Evolutionary conservation across 1,140 invertebrate species (phyloP), one percentile per base, ranked within the genome.

Genomic region (Stegodyphus dumicola): DNA sequence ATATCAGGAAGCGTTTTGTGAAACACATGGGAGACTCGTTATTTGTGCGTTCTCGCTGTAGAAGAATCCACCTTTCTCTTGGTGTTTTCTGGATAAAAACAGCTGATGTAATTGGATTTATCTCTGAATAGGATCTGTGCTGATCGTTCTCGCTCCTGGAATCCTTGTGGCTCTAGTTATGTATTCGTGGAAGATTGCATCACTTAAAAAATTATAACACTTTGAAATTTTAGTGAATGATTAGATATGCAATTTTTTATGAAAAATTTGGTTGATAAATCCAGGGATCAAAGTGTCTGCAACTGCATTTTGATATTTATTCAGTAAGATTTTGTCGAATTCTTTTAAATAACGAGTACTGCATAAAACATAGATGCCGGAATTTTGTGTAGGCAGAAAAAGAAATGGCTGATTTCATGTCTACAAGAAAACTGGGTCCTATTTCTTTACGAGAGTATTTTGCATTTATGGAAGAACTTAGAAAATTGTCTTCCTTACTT

Each of bases 381-480:
- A 69, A 10, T 71, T 48, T 51, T 71, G 10, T 71, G 48, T 71
- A 53, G 60, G 9, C 48, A 33, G 33, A 33, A 33, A 33, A 3
- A 33, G 33, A 33, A 33, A 80, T 80, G 78, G 78, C 78, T 15
- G 78, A 80, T 60, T 80, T 80, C 53, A 71, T 56, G 67, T 80
- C 78, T 13, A 71, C 65, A 2, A 70, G 78, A 73, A 80, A 69
- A 71, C 53, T 80, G 2, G 78, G 78, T 10, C 69, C 67, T 13
- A 51, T 80, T 15, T 53, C 78, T 17, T 71, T 80, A 11, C 70
- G 71, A 64, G 78, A 80, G n/a, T 80, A 80, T 64, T 80, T 80
- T 80, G 53, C 78, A n/a, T 69, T 80, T n/a, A 17, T 80, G 11
- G 78, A 80, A 51, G 52, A 60, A 71, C 17, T 80, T 33, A 48